Conservation (phyloP, 2,113 vertebrate genomes). For the Hippocampus comes region DNA sequence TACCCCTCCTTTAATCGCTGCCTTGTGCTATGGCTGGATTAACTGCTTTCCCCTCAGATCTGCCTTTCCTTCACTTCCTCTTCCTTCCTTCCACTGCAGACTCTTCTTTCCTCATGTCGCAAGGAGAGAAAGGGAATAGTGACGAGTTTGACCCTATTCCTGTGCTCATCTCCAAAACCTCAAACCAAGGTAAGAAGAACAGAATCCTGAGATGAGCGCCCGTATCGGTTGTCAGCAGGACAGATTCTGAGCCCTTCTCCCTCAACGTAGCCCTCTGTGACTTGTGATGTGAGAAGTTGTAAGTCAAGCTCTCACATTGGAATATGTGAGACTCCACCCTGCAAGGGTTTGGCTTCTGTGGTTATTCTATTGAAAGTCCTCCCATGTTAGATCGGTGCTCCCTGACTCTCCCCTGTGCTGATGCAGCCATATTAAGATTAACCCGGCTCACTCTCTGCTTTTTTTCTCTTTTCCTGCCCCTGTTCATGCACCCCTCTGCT, state of each 20-base stretch:
- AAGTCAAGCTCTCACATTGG: conserved; percentile 34
- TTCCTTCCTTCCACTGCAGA: conserved; percentile 76
- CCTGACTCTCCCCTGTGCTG: conserved; percentile 50
- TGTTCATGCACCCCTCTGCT: conserved; percentile 52
- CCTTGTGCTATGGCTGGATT: conserved; percentile 39
- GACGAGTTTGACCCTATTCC: conserved; percentile 99
- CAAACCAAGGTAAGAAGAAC: conserved; percentile 90
- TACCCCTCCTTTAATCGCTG: conserved; percentile 38
- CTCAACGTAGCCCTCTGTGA: conserved; percentile 5
- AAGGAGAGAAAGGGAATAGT: conserved; percentile 86
- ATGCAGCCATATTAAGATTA: conserved; percentile 64
- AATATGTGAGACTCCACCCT: conserved; percentile 3
- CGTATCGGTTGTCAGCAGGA: conserved; percentile 26
- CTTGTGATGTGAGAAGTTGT: conserved; percentile 34
- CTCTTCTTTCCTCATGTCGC: conserved; percentile 90
- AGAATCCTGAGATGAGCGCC: conserved; percentile 43
- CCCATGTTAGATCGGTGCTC: conserved; percentile 35
- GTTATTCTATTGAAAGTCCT: conserved; percentile 31
- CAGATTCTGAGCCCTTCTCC: conserved; percentile 12
- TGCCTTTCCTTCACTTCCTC: conserved; percentile 53
- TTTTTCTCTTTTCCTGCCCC: conserved; percentile 60
- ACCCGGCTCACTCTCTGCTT: conserved; percentile 68
- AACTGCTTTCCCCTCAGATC: conserved; percentile 38
- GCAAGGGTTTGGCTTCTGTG: conserved; percentile 42
- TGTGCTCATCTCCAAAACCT: conserved; percentile 95